These are phyloP conservation scores for Nasonia oneida DNA, from an alignment of 2,888 invertebrate genomes.

Conservation along the genomic window DNA sequence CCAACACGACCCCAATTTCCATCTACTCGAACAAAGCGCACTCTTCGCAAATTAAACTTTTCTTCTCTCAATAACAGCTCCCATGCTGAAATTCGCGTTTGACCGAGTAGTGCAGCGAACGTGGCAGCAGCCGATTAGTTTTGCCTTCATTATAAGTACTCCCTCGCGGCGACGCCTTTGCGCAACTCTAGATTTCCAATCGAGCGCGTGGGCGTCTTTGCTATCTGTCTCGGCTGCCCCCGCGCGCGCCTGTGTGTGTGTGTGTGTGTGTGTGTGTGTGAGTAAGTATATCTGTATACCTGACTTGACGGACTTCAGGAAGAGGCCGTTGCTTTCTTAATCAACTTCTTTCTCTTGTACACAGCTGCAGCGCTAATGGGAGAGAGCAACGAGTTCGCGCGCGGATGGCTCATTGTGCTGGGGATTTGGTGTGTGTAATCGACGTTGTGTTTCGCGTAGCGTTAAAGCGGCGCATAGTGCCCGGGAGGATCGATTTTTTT, in stretches of 20 bases:
- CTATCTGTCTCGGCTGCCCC: not conserved
- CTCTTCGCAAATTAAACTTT: too few species aligned
- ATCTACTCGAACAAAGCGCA: too few species aligned
- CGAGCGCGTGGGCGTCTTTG: not conserved
- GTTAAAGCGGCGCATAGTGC: not conserved
- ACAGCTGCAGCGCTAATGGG: not conserved
- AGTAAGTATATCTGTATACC: not conserved
- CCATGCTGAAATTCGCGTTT: too few species aligned
- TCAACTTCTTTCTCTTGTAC: not conserved
- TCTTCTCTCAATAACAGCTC: too few species aligned
- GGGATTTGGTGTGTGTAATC: not conserved
- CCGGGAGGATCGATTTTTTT: not conserved
- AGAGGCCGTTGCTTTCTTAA: not conserved
- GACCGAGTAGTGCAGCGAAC: too few species aligned
- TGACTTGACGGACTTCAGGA: not conserved
- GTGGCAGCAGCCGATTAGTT: too few species aligned
- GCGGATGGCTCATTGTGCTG: not conserved
- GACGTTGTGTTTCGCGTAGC: not conserved
- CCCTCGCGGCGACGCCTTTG: too few species aligned
- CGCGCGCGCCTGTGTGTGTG: too few species aligned
- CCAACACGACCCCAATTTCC: too few species aligned
- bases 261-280: not conserved
- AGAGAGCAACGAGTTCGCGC: not conserved
- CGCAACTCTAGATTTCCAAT: slow-evolving; percentile 12
- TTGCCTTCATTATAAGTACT: too few species aligned